Conservation (phyloP, 2,888 invertebrate genomes). For the Catocala nupta region DNA sequence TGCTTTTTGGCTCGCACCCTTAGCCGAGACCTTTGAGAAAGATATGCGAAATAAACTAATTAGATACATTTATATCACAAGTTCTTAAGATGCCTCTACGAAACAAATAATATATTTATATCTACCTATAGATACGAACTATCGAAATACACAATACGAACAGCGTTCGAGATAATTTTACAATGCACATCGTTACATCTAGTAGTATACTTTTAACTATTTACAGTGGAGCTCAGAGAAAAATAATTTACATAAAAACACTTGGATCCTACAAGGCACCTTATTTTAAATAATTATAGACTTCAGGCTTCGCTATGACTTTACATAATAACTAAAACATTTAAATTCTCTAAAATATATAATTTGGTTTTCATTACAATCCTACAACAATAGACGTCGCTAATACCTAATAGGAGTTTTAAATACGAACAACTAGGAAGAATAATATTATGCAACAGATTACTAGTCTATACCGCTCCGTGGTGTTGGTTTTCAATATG, state of each 20-base stretch:
- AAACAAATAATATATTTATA: slow-evolving; percentile 84
- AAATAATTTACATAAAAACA: slow-evolving; percentile 83
- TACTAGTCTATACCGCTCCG: slow-evolving; percentile 75
- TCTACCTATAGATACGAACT: slow-evolving; percentile 76
- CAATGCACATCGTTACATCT: slow-evolving; percentile 78
- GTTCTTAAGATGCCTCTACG: slow-evolving; percentile 85
- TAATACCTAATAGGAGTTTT: slow-evolving; percentile 86
- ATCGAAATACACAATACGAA: slow-evolving; percentile 73
- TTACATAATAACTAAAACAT: slow-evolving; percentile 84
- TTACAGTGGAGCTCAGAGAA: slow-evolving; percentile 81
- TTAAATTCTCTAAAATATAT: slow-evolving; percentile 87
- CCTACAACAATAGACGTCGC: slow-evolving; percentile 84
- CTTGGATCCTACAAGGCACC: slow-evolving; percentile 84
- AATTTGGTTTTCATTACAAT: slow-evolving; percentile 86
- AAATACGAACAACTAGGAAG: slow-evolving; percentile 85
- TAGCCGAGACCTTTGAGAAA: slow-evolving; percentile 63
- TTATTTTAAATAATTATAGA: slow-evolving; percentile 84
- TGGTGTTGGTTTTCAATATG: slow-evolving; percentile 72
- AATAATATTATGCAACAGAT: slow-evolving; percentile 87
- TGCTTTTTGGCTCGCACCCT: slow-evolving; percentile 64
- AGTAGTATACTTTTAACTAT: slow-evolving; percentile 85
- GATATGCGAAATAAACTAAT: slow-evolving; percentile 78
- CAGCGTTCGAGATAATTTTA: slow-evolving; percentile 77
- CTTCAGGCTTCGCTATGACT: slow-evolving; percentile 86
- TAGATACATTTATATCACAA: slow-evolving; percentile 86